Base-by-base conservation (phyloP, 2,888 invertebrate genomes). In the Bibio marci region DNA sequence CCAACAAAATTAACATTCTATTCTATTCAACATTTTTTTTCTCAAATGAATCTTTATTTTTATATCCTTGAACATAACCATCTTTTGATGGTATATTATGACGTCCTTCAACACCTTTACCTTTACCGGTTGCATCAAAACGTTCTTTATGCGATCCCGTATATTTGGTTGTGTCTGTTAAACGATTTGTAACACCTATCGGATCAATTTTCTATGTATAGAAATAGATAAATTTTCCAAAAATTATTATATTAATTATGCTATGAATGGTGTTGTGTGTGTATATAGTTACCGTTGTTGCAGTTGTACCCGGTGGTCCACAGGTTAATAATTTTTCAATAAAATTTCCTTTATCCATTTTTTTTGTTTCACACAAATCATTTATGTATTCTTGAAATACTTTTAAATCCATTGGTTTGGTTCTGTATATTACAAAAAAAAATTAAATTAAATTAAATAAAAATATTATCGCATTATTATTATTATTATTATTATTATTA, bases 71-170 rank as follows among this genome's bases (percentile, higher is more conserved):
- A 4, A 77, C 76, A 48, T 77, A 77, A 25, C 76, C 76, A 3
- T 63, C 59, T 40, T 63, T 57, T 34, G 71, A 67, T 2, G 59
- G 47, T 7, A 62, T 26, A 45, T 76, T 70, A 51, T 70, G 71
- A 40, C 76, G 60, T 12, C 76, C 77, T 3, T 69, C 64, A 31
- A 70, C 70, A 1, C 77, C 77, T 55, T 70, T 72, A 6, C 76
- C 76, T 56, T 73, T 75, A 8, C 77, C 78, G 17, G 59, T 53
- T 41, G 69, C 70, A 51, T 76, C 76, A 50, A 77, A 78, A 18
- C 88, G 74, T 50, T 86, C 81, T 56, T 76, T 83, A 57, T 85
- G 85, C 5, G 85, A 81, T 37, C 88, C 88, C 1, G 88, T 88
- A 59, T 86, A 88, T 55, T 83, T 86, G 50, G 73, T 76, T 13